Evolutionary conservation across 2,113 vertebrate genomes (phyloP).

Genomic region (Periophthalmodon schlosseri): DNA sequence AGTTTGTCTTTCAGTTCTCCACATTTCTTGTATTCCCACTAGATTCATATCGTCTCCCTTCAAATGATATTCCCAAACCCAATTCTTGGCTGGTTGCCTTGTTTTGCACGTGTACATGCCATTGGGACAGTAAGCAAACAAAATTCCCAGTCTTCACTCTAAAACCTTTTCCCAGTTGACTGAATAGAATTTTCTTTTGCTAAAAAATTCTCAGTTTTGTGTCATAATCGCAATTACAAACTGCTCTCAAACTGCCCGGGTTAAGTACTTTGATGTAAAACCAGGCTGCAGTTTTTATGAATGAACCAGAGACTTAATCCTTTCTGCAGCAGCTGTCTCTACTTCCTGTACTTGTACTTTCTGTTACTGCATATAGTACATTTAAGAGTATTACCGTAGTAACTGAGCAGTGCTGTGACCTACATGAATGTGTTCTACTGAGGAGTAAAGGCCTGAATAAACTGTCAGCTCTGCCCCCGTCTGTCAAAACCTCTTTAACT

Average conservation of each 20-base stretch:
- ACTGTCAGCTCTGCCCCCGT: neutral
- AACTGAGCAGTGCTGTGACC: constrained; percentile 20
- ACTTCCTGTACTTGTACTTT: neutral
- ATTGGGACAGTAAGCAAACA: too few species aligned
- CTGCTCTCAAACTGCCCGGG: neutral
- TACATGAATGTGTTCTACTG: constrained; percentile 28
- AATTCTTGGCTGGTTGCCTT: too few species aligned
- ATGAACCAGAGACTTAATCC: constrained; percentile 4
- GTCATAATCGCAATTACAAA: neutral
- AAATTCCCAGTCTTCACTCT: too few species aligned
- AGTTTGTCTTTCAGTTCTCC: too few species aligned
- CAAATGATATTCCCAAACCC: too few species aligned
- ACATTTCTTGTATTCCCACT: too few species aligned
- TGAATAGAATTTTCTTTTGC: too few species aligned
- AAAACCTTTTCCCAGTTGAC: too few species aligned
- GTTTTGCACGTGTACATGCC: too few species aligned
- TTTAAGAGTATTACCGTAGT: neutral
- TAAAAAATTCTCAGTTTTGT: neutral
- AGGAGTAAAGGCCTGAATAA: constrained; percentile 15
- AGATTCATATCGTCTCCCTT: too few species aligned
- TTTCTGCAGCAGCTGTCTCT: neutral
- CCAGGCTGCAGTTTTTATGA: neutral
- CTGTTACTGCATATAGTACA: neutral
- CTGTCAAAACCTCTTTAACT: constrained; percentile 5
- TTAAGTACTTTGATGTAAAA: neutral